Base-by-base conservation (phyloP, 92 coral and sea anemone genomes). In the Bergia sp. region DNA sequence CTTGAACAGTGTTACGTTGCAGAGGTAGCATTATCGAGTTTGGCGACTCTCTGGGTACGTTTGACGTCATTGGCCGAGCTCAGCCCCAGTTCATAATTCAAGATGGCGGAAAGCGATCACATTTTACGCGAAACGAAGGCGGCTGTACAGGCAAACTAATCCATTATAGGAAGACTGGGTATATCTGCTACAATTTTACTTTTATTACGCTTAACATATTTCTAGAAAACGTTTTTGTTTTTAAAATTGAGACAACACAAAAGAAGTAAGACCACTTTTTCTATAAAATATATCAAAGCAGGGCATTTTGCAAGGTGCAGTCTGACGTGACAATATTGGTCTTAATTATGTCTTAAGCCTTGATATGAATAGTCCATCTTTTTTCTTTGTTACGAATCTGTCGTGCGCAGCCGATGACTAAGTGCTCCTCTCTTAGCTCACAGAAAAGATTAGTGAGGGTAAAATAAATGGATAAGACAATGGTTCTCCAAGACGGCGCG, bases 391-490 rank as follows among this genome's bases (percentile, higher is more conserved):
- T 57, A 13, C 65, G 65, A 57, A 57, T 3, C 65, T 57, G 18
- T 57, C 65, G 65, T 57, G 20, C n/a, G 69, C n/a, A 61, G 29
- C 69, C 69, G 69, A 18, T 61, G 69, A 61, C 29, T 74, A 74
- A 74, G 79, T 74, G 79, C 47, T 74, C 45, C 79, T 37, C 79
- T 37, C 77, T 40, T 73, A 73, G 77, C 77, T 73, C 20, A 37
- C 4, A 37, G 41, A 74, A 23, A 42, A 38, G 79, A 74, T 74
- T 13, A 74, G 21, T 38, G 29, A 74, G 79, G 36, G 47, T 7
- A 38, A 18, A 38, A 74, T 11, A 20, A 74, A 74, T 74, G 16
- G 69, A 61, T 61, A 39, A 29, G 44, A 39, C 44, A 74, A 74
- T 40, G 39, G 79, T 21, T 74, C 44, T 39, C 7, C n/a, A 74